These are phyloP conservation scores for Tetramorium bicarinatum DNA, from an alignment of 2,888 invertebrate genomes.

Conservation along the genomic window DNA sequence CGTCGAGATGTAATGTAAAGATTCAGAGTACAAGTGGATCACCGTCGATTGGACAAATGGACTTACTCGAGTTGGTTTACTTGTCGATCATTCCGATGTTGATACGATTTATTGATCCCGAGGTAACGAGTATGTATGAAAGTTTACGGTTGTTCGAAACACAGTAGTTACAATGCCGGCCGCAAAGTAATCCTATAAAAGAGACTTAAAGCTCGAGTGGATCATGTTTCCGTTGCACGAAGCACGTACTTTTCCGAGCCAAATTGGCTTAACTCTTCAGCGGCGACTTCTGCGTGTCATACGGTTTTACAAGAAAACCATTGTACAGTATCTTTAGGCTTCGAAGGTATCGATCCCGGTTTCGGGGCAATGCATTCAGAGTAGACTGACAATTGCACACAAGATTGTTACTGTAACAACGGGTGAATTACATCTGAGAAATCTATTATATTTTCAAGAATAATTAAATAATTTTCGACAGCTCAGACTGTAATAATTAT, in stretches of 20 bases:
- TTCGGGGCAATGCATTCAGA: not conserved
- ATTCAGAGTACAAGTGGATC: slow-evolving; percentile 52
- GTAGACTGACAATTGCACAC: not conserved
- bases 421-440: not conserved
- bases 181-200: slow-evolving; percentile 70
- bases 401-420: not conserved
- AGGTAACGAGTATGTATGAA: slow-evolving; percentile 52
- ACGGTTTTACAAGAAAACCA: slow-evolving; percentile 54
- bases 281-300: slow-evolving; percentile 56
- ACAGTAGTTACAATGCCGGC: slow-evolving; percentile 59
- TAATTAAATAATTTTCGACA: not conserved
- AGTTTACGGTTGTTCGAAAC: slow-evolving; percentile 59
- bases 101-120: slow-evolving; percentile 62
- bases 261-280: slow-evolving; percentile 76
- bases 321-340: slow-evolving; percentile 22
- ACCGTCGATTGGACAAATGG: slow-evolving; percentile 51
- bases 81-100: slow-evolving; percentile 56
- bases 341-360: slow-evolving; percentile 23
- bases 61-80: slow-evolving; percentile 48
- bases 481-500: not conserved
- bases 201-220: slow-evolving; percentile 73
- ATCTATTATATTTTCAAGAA: not conserved
- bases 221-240: slow-evolving; percentile 69
- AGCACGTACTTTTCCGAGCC: slow-evolving; percentile 72
- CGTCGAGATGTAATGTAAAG: slow-evolving; percentile 7